A percentile compares a stretch with the other conserved stretches of the same genome.
Evolutionary conservation across 2,888 invertebrate genomes (phyloP).

Genomic region (Pomacea canaliculata): DNA sequence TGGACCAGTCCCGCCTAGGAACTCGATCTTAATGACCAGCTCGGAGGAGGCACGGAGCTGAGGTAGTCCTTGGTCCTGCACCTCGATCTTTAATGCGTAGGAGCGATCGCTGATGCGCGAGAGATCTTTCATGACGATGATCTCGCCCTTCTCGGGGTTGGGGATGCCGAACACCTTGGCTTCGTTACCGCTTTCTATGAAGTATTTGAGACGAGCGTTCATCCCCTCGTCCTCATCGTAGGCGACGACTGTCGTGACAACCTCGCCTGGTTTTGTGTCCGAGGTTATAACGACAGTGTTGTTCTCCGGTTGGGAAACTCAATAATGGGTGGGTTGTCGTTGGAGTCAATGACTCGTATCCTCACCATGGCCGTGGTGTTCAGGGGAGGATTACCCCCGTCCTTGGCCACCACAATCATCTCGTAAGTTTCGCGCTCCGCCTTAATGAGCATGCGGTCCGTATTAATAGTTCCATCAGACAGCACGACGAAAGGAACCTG

Average conservation of each 20-base stretch:
- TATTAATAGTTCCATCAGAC: slow-evolving; percentile 43
- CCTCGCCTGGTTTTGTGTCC: slow-evolving; percentile 32
- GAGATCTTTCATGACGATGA: slow-evolving; percentile 40
- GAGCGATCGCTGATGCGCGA: slow-evolving; percentile 15
- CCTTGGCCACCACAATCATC: slow-evolving; percentile 52
- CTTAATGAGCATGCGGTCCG: slow-evolving; percentile 47
- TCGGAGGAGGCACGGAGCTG: slow-evolving; percentile 39
- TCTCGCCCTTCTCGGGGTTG: slow-evolving; percentile 41
- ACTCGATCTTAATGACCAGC: slow-evolving; percentile 35
- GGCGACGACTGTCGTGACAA: slow-evolving; percentile 43
- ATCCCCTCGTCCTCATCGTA: slow-evolving; percentile 49
- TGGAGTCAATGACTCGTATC: slow-evolving; percentile 55
- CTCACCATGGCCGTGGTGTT: slow-evolving; percentile 49
- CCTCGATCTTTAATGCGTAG: slow-evolving; percentile 44
- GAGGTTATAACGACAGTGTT: slow-evolving; percentile 41
- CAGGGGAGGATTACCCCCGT: slow-evolving; percentile 49
- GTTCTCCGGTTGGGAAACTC: slow-evolving; percentile 49
- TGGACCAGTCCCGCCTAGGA: slow-evolving; percentile 26
- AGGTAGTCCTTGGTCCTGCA: slow-evolving; percentile 53
- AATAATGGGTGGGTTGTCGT: slow-evolving; percentile 60
- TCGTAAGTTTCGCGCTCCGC: slow-evolving; percentile 43
- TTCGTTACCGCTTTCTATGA: slow-evolving; percentile 43
- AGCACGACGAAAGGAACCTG: slow-evolving; percentile 50
- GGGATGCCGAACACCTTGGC: slow-evolving; percentile 40
- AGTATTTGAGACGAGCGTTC: slow-evolving; percentile 48